phyloP scores from a whole-genome alignment of 2,888 invertebrate species.

The Tubiluchus corallicola region DNA sequence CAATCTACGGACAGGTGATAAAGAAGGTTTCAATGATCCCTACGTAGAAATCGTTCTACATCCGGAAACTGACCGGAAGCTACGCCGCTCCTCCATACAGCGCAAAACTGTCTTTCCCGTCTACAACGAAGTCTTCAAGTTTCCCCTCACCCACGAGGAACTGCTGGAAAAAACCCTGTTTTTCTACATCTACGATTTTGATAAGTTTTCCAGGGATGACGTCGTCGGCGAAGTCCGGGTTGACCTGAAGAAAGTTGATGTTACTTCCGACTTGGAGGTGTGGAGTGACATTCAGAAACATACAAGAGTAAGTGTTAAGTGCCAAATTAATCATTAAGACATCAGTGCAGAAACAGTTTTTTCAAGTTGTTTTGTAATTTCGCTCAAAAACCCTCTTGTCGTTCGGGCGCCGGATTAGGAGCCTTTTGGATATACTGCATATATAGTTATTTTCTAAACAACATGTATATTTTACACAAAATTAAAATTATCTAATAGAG shows the following conservation, averaged over 20 bases:
- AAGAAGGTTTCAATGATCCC: conserved; percentile 73
- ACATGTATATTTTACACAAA: too few relatives aligned
- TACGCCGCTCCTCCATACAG: conserved; percentile 64
- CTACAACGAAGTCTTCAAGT: conserved; percentile 80
- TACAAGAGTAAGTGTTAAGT: conserved; percentile 39
- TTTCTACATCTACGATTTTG: conserved; percentile 43
- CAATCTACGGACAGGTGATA: conserved; percentile 60
- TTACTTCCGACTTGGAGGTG: conserved; percentile 54
- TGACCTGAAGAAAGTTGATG: conserved; percentile 53
- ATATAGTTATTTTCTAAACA: too few relatives aligned
- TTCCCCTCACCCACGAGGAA: conserved; percentile 73
- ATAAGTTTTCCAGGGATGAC: conserved; percentile 65
- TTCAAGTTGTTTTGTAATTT: too few relatives aligned
- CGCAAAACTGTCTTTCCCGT: conserved; percentile 65
- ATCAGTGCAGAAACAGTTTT: too few relatives aligned
- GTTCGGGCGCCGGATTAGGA: too few relatives aligned
- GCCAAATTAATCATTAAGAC: too few relatives aligned
- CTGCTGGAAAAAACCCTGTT: conserved; percentile 50
- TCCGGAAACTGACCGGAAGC: conserved; percentile 66
- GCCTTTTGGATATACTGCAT: too few relatives aligned
- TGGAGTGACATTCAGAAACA: conserved; percentile 72
- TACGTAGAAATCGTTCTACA: conserved; percentile 57
- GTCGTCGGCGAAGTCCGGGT: conserved; percentile 66
- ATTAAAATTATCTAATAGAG: too few relatives aligned
- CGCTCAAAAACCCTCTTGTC: too few relatives aligned